Percentiles rank a stretch among this genome's conserved stretches.
phyloP scores from a whole-genome alignment of 2,888 invertebrate species.

The Pseudococcus viburni region DNA sequence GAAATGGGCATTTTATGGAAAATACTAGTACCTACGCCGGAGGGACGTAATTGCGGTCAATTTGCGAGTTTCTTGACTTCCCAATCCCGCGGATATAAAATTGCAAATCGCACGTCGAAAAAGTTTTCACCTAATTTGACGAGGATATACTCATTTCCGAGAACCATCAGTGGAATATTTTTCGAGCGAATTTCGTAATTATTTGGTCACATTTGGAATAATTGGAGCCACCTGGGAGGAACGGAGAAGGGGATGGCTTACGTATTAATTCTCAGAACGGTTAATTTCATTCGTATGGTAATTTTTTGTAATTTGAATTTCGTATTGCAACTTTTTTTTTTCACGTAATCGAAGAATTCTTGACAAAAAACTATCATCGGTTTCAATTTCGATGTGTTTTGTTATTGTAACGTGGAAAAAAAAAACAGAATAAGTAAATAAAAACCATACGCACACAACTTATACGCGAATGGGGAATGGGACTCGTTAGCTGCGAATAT shows the following conservation, averaged over 20 bases:
- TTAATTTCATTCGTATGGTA: constrained; percentile 18
- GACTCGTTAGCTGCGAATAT: constrained; percentile 5
- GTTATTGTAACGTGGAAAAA: neutral
- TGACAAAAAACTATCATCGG: neutral
- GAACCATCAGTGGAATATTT: neutral
- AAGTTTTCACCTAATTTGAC: neutral
- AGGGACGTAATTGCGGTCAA: neutral
- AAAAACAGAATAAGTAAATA: constrained; percentile 4
- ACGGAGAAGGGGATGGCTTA: neutral
- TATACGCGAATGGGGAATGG: neutral
- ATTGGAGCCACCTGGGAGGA: neutral
- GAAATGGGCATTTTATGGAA: no score
- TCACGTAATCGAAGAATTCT: neutral
- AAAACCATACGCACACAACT: neutral
- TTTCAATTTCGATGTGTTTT: neutral
- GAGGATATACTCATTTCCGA: neutral
- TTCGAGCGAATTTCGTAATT: neutral
- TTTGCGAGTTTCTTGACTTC: neutral
- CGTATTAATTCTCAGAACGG: neutral
- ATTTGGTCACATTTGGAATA: neutral
- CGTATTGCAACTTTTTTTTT: neutral
- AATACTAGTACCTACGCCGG: neutral
- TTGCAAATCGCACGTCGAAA: neutral
- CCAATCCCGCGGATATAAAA: neutral
- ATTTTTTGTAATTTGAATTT: neutral